These are phyloP conservation scores for Scytalopus superciliaris DNA, from an alignment of 2,113 vertebrate species.

Conservation along the genomic window DNA sequence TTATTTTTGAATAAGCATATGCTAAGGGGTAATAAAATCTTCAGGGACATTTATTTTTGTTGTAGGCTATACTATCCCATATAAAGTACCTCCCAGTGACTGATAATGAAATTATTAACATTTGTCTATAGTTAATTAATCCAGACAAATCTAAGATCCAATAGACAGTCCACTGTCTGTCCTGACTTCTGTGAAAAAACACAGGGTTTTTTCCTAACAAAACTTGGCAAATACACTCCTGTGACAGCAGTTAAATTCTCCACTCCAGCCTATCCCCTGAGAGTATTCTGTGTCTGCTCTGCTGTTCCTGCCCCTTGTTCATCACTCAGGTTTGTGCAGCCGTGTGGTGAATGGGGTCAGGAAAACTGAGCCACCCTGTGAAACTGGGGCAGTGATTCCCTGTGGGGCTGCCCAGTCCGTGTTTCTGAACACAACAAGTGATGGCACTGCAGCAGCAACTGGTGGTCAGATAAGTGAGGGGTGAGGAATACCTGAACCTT, in stretches of 20 bases:
- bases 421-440: not conserved
- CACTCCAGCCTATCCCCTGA: not conserved
- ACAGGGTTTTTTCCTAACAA: not conserved
- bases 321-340: not conserved
- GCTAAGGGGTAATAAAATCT: not conserved
- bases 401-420: fast-evolving
- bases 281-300: not conserved
- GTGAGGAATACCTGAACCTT: not conserved
- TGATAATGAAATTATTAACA: not conserved
- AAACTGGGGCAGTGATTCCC: not conserved
- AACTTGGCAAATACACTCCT: not conserved
- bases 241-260: not conserved
- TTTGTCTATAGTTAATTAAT: not conserved
- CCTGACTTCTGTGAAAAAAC: not conserved
- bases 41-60: not conserved
- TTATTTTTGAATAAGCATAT: not conserved
- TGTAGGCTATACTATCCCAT: not conserved
- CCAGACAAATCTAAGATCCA: not conserved
- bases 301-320: not conserved
- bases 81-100: not conserved
- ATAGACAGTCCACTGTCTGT: not conserved
- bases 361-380: not conserved
- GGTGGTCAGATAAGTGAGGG: not conserved
- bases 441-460: not conserved
- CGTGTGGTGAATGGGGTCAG: not conserved